A percentile compares a stretch with the other conserved stretches of the same genome.
These are phyloP conservation scores for Lethenteron reissneri DNA, from an alignment of 2,113 vertebrate genomes.

Conservation along the genomic window DNA sequence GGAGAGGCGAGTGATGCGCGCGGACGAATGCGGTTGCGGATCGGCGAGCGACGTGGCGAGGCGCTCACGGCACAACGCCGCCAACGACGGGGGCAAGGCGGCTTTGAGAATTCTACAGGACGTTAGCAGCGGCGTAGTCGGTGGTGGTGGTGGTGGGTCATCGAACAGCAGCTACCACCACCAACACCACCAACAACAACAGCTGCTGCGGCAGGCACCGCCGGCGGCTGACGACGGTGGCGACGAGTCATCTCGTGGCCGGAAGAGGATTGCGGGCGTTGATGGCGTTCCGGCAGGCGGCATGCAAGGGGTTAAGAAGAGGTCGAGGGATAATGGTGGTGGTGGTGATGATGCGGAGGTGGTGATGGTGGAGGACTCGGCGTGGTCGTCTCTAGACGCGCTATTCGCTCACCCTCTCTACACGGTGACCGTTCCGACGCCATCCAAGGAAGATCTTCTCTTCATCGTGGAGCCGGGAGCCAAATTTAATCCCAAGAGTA, in stretches of 20 bases:
- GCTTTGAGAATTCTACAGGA: constrained; percentile 70
- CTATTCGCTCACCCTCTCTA: constrained; percentile 60
- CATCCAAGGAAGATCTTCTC: constrained; percentile 52
- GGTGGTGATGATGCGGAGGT: neutral
- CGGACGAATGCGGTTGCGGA: constrained; percentile 16
- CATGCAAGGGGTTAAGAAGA: constrained; percentile 7
- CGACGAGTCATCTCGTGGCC: neutral
- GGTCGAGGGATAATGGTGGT: constrained; percentile 8
- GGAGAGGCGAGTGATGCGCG: constrained; percentile 31
- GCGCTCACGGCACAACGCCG: constrained; percentile 13
- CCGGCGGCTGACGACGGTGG: neutral
- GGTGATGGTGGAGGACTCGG: constrained; percentile 7
- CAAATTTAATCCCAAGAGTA: constrained; percentile 56
- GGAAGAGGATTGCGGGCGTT: neutral
- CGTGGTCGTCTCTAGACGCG: constrained; percentile 31
- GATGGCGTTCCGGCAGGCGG: constrained; percentile 17
- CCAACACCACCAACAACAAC: neutral
- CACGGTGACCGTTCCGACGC: constrained; percentile 24
- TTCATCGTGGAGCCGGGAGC: constrained; percentile 82
- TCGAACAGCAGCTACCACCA: too few species aligned
- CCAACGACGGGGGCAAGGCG: constrained; percentile 29
- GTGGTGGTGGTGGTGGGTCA: too few species aligned
- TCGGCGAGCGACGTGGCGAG: constrained; percentile 10
- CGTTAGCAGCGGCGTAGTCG: constrained; percentile 44
- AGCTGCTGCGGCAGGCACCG: neutral